Evolutionary conservation across 2,113 vertebrate species (phyloP).

Genomic region (Hypanus sabinus): DNA sequence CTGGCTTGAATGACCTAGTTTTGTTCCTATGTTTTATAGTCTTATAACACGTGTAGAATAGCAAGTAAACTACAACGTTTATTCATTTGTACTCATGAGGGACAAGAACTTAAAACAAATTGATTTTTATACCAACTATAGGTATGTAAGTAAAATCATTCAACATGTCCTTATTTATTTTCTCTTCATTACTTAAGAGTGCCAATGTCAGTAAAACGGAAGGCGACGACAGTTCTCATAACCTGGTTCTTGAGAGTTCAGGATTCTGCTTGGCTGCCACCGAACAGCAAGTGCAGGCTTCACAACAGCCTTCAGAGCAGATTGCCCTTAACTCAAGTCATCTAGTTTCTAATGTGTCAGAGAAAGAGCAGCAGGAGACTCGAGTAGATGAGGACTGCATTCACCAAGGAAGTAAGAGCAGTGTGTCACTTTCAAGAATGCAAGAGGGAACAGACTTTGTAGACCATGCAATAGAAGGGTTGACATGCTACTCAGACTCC

Average conservation of each 20-base stretch:
- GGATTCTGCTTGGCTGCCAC: background rate
- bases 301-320: background rate
- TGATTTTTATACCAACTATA: background rate
- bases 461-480: too few relatives aligned
- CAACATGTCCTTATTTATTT: background rate
- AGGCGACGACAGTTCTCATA: background rate
- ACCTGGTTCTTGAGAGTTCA: background rate
- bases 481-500: background rate
- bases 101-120: background rate
- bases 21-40: too few relatives aligned
- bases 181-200: constrained; percentile 24
- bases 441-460: background rate
- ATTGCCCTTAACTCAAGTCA: background rate
- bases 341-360: background rate
- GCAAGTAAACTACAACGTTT: background rate
- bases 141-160: background rate
- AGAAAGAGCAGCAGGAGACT: background rate
- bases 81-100: background rate
- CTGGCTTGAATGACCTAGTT: too few relatives aligned
- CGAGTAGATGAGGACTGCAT: background rate
- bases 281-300: background rate
- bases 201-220: background rate
- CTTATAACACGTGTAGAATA: background rate
- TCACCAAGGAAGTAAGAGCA: too few relatives aligned
- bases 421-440: background rate